phyloP scores from a whole-genome alignment of 2,888 invertebrate genomes.

The Melolontha melolontha region DNA sequence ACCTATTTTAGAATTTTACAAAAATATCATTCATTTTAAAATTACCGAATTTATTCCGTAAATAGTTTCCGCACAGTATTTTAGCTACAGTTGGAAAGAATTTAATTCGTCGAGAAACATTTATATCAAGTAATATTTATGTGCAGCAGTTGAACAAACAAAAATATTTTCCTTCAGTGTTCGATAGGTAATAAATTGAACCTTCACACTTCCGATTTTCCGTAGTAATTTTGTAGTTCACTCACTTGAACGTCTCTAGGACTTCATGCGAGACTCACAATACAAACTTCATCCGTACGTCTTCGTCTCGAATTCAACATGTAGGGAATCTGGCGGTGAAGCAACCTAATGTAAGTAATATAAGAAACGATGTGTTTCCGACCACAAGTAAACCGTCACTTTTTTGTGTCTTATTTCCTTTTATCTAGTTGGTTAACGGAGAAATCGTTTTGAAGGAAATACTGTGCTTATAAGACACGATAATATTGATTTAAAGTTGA shows the following conservation, averaged over 20 bases:
- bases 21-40: too few species aligned
- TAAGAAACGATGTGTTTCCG: too few species aligned
- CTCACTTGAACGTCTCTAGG: background rate
- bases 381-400: too few species aligned
- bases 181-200: constrained; percentile 8
- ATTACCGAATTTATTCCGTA: too few species aligned
- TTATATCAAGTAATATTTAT: background rate
- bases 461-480: too few species aligned
- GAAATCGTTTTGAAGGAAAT: too few species aligned
- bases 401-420: too few species aligned
- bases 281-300: background rate
- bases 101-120: background rate
- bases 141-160: background rate
- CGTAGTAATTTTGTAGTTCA: constrained; percentile 3
- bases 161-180: background rate
- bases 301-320: background rate
- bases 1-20: too few species aligned
- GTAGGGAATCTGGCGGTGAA: background rate
- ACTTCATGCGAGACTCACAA: background rate
- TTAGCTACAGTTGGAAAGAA: too few species aligned
- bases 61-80: too few species aligned
- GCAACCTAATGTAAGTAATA: background rate
- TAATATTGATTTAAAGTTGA: too few species aligned
- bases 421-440: too few species aligned
- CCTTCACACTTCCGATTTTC: constrained; percentile 6